phyloP scores from a whole-genome alignment of 2,113 vertebrate species.

The Camelus bactrianus region DNA sequence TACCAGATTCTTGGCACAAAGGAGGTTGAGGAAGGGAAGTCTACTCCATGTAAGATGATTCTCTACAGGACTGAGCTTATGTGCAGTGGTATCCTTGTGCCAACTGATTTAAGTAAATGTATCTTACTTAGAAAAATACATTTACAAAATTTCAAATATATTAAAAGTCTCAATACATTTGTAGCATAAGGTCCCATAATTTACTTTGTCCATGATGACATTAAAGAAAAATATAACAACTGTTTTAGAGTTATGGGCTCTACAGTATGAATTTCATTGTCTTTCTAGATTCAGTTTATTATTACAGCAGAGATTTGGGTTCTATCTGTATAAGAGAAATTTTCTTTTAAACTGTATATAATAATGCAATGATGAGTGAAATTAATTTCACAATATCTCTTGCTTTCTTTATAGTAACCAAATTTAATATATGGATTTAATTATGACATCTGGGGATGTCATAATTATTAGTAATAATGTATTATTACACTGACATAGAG shows the following conservation, averaged over 20 bases:
- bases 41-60: conserved; percentile 11
- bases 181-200: neutral
- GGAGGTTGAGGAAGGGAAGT: neutral
- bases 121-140: conserved; percentile 48
- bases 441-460: neutral
- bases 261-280: neutral
- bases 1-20: neutral
- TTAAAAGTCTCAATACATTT: conserved; percentile 15
- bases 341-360: neutral
- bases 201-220: conserved; percentile 35
- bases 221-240: conserved; percentile 33
- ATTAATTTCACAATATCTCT: neutral
- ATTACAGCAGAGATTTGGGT: neutral
- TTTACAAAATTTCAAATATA: neutral
- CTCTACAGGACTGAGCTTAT: neutral
- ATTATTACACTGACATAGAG: neutral
- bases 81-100: neutral
- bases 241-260: neutral
- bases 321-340: conserved; percentile 25
- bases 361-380: neutral
- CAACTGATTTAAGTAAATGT: conserved; percentile 5
- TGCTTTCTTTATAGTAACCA: neutral
- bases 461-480: too few species aligned
- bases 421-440: neutral
- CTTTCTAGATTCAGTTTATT: conserved; percentile 27